Conservation (phyloP, 2,113 vertebrate species). For the Phalacrocorax pelagicus region DNA sequence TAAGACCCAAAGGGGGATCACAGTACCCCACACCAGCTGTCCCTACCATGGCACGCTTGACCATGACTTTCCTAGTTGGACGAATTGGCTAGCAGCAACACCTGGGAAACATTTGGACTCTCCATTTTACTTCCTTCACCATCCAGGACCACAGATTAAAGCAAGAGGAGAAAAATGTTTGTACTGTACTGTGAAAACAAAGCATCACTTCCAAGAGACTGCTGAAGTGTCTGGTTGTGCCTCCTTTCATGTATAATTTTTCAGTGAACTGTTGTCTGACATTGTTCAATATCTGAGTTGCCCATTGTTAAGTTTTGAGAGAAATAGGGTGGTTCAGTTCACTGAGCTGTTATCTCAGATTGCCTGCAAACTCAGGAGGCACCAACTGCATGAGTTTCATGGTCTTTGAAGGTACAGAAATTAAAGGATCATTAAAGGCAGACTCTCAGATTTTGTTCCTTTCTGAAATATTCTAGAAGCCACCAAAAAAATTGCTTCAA, state of each 20-base stretch:
- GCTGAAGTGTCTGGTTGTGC: neutral
- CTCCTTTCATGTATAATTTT: neutral
- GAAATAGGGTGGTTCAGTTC: neutral
- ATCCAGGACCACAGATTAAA: neutral
- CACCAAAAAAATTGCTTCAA: neutral
- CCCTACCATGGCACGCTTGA: neutral
- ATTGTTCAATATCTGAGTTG: accelerated
- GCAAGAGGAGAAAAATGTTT: neutral
- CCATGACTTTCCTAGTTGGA: neutral
- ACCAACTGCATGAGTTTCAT: neutral
- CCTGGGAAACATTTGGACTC: neutral
- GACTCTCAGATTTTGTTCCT: neutral
- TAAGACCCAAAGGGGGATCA: neutral
- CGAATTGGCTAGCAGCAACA: neutral
- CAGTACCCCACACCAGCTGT: neutral
- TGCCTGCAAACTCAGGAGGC: neutral
- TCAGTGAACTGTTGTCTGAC: neutral
- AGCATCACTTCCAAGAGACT: neutral
- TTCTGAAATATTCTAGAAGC: neutral
- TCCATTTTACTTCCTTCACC: neutral
- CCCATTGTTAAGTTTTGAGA: neutral
- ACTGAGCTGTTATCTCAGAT: neutral
- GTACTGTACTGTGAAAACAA: neutral
- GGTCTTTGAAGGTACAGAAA: neutral
- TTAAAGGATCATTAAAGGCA: neutral